phyloP scores from a whole-genome alignment of 2,797 vertebrate genomes.

The Rhadinocentrus ornatus region DNA sequence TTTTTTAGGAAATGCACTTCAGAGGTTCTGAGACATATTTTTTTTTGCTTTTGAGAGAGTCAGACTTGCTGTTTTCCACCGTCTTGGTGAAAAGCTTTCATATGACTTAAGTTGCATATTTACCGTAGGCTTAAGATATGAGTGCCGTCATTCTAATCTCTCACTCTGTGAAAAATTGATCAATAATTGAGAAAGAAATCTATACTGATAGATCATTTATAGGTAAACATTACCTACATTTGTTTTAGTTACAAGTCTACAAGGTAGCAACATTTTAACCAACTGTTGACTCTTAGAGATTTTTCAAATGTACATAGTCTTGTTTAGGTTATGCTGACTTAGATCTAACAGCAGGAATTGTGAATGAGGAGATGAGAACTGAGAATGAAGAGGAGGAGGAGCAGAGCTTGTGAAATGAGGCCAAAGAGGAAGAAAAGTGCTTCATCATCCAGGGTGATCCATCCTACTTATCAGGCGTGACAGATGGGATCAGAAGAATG shows the following conservation, averaged over 20 bases:
- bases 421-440: slow-evolving; percentile 63
- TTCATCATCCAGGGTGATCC: slow-evolving; percentile 66
- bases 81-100: slow-evolving; percentile 8
- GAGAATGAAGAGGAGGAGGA: slow-evolving; percentile 52
- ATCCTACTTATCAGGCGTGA: slow-evolving; percentile 46
- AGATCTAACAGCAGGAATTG: slow-evolving; percentile 61
- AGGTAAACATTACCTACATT: neutral
- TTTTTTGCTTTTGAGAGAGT: slow-evolving; percentile 1
- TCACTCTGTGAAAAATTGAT: neutral
- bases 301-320: neutral
- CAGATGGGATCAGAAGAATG: slow-evolving; percentile 38
- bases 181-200: neutral
- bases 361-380: slow-evolving; percentile 63
- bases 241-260: neutral
- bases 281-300: neutral
- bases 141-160: neutral
- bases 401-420: slow-evolving; percentile 58
- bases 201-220: too few species aligned
- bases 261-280: neutral
- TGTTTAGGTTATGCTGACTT: slow-evolving; percentile 23
- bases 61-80: neutral
- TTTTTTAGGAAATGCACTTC: slow-evolving; percentile 22
- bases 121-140: neutral
- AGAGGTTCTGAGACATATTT: slow-evolving; percentile 14
- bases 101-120: neutral